Conservation (phyloP, 2,113 vertebrate genomes). For the Elachura formosa region DNA sequence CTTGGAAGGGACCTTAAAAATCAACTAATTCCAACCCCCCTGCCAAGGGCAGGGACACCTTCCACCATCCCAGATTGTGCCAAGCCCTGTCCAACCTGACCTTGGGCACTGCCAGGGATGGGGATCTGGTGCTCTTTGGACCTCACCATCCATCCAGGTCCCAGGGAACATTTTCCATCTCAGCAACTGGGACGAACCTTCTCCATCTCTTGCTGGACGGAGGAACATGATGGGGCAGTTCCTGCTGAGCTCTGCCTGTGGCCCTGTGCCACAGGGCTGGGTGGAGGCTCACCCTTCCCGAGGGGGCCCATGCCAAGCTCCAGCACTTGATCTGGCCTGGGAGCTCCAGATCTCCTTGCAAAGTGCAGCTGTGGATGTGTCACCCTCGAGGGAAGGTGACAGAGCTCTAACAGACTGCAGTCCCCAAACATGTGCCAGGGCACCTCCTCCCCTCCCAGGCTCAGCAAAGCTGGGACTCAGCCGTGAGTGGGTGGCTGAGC, state of each 20-base stretch:
- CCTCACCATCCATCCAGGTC: fast-evolving
- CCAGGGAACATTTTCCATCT: not conserved
- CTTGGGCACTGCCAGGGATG: not conserved
- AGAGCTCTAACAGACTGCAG: not conserved
- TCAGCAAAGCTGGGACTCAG: fast-evolving
- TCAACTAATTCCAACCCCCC: fast-evolving
- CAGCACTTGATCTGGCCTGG: not conserved
- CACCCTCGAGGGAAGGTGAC: not conserved
- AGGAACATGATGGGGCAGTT: fast-evolving
- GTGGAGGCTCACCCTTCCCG: not conserved
- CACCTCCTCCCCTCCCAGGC: fast-evolving
- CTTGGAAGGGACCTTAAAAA: not conserved
- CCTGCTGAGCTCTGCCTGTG: not conserved
- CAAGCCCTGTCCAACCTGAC: not conserved
- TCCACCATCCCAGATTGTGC: not conserved
- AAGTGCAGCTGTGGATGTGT: not conserved
- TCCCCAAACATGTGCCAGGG: not conserved
- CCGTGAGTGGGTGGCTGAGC: not conserved
- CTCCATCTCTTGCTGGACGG: not conserved
- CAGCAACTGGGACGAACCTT: not conserved
- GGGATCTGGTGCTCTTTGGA: not conserved
- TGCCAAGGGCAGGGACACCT: not conserved
- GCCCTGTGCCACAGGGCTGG: not conserved
- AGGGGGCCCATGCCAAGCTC: not conserved
- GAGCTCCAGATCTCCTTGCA: not conserved